Percentiles rank a stretch among this genome's conserved stretches.
Evolutionary conservation across 2,797 vertebrate genomes (phyloP).

Genomic region (Sebastes steindachneri): DNA sequence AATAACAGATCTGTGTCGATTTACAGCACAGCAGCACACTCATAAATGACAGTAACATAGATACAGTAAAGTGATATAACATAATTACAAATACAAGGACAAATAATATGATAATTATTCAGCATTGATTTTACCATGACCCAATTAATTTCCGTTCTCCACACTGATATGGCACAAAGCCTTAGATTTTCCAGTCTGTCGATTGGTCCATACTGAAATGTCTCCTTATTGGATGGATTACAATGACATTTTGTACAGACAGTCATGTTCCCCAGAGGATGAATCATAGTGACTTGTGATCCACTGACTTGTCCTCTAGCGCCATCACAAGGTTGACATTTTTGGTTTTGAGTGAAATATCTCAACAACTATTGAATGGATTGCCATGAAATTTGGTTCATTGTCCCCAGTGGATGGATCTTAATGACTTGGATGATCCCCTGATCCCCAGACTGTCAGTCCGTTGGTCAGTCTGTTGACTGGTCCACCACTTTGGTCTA

Average conservation of each 20-base stretch:
- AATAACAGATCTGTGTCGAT: slow-evolving; percentile 34
- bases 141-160: not conserved
- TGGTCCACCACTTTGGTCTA: no score
- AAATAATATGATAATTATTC: not conserved
- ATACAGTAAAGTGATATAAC: not conserved
- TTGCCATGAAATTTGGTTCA: no score
- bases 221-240: not conserved
- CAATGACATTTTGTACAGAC: not conserved
- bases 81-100: not conserved
- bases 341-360: no score
- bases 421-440: no score
- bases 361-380: no score
- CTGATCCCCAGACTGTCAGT: no score
- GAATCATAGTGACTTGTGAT: not conserved
- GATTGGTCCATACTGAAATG: not conserved
- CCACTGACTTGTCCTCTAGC: no score
- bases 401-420: no score
- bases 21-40: slow-evolving; percentile 5
- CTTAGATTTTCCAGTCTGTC: not conserved
- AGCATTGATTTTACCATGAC: not conserved
- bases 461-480: no score
- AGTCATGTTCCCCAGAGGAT: not conserved
- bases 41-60: not conserved
- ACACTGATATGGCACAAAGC: not conserved
- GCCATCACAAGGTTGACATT: no score